Base-by-base conservation (phyloP, 2,797 vertebrate genomes). In the Pampus argenteus region DNA sequence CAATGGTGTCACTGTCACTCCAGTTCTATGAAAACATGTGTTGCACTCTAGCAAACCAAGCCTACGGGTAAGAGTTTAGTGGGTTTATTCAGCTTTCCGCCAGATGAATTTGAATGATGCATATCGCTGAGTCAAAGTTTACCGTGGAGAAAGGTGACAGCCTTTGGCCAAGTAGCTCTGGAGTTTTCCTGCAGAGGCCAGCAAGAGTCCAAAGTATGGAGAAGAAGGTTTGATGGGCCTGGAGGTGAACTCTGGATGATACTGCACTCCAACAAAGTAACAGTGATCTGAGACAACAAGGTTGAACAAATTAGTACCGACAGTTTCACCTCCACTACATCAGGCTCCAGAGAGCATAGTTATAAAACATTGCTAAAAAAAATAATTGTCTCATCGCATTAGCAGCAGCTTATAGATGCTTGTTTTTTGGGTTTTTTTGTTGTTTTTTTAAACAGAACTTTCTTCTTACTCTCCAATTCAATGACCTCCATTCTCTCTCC, bases 171-270 rank as follows among this genome's bases (percentile, higher is more conserved):
- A 78, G 79, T 95, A 99, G 89, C 95, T 92, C 0, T 93, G 93
- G 15, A 99, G 96, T 67, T 96, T 95, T 72, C 97, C 97, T 20
- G 94, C 95, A 3, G 97, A 96, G 0, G 98, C 96, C 88, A 99
- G 88, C 29, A 98, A 93, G 28, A 99, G 95, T 57, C 97, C 97
- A 0, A 98, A 96, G 91, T 99, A 99, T 0, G 98, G 98, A 1
- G 97, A 96, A 4, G 97, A 99, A 0, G 97, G 97, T 76, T 98
- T 99, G 82, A 99, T 98, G 47, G 98, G 98, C 28, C 98, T 95
- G 8, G 97, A 99, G 77, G 97, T 97, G 87, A 99, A 99, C 82
- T 99, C 98, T 0, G 98, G 97, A 65, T 99, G 98, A 74, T 96
- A 99, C 91, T 99, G 98, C 34, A 99, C 96, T 1, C 97, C 98